Evolutionary conservation across 2,797 vertebrate genomes (phyloP), one percentile per base, ranked within the genome.

Genomic region (Odontamblyopus rebecca): DNA sequence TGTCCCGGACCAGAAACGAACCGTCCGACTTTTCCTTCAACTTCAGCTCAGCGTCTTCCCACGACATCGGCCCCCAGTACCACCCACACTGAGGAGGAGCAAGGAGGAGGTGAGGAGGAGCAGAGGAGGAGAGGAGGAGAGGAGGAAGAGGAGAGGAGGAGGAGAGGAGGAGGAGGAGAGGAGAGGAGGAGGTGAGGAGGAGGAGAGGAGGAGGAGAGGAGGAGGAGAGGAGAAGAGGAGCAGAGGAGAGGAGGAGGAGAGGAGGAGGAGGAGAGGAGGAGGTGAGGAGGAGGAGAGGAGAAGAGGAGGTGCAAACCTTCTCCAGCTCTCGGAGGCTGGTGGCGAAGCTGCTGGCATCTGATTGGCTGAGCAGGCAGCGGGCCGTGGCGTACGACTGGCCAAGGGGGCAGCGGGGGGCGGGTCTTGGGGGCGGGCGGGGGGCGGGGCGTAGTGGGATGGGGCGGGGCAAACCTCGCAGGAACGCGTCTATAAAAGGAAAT

Each of bases 41-140:
- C 85, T 99, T 99, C 95, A 98, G 95, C 92, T 98, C 97, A 0
- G 97, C 97, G 0, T 99, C 97, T 84, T 98, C 97, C 97, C 97
- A 98, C 86, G 97, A 98, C 97, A 98, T 98, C 0, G 97, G 97
- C 0, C 97, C 97, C 97, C 97, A 99, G 82, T 98, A 99, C 97
- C 97, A 98, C 19, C 97, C 97, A 0, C 97, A 98, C 96, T 97
- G 74, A 56, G 48, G 3, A 63, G 5, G 27, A 60, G 56, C 23
- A 23, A 23, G 7, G 6, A 56, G 19, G 2, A 6, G 23, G 53
- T 0, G 54, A 51, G 5, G 38, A 41, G 38, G 56, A 23, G 23
- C 0, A 23, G 23, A 23, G 11, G 9, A 12, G 11, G 12, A 0
- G 44, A 48, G 44, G 8, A 12, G 8, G 9, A 3, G 8, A 9